Conservation (phyloP, 2,797 vertebrate genomes). For the Merluccius polli region DNA sequence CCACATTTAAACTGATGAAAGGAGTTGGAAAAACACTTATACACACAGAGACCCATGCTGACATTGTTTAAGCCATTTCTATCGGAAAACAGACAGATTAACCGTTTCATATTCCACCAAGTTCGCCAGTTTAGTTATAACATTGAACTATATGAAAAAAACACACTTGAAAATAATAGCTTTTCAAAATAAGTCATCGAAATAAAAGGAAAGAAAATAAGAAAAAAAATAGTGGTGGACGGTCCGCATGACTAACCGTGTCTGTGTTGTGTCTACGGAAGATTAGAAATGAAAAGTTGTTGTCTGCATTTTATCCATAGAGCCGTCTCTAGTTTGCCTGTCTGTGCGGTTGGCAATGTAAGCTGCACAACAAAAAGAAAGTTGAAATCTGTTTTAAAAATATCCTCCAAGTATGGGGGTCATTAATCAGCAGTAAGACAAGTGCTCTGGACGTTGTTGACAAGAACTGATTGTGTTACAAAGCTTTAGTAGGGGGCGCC, state of each 20-base stretch:
- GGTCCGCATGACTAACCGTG: not conserved
- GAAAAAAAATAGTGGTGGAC: not conserved
- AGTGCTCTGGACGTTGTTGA: slow-evolving; percentile 65
- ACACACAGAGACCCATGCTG: not conserved
- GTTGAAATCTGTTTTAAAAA: slow-evolving; percentile 61
- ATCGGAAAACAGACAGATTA: not conserved
- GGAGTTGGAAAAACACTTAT: not conserved
- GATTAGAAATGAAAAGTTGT: slow-evolving; percentile 17
- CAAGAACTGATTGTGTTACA: slow-evolving; percentile 56
- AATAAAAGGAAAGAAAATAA: not conserved
- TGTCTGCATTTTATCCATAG: slow-evolving; percentile 55
- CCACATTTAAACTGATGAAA: not conserved
- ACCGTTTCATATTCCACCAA: not conserved
- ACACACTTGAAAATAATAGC: not conserved
- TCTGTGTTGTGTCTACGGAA: not conserved
- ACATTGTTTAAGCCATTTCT: not conserved
- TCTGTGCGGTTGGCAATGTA: slow-evolving; percentile 46
- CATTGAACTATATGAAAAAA: not conserved
- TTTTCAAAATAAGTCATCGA: not conserved
- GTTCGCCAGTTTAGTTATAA: not conserved
- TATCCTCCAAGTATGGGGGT: slow-evolving; percentile 52
- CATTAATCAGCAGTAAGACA: slow-evolving; percentile 71
- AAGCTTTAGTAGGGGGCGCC: slow-evolving; percentile 55
- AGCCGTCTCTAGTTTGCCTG: slow-evolving; percentile 32
- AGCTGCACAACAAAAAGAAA: slow-evolving; percentile 50